phyloP scores from a whole-genome alignment of 2,113 vertebrate genomes.

The Lepidothrix coronata region DNA sequence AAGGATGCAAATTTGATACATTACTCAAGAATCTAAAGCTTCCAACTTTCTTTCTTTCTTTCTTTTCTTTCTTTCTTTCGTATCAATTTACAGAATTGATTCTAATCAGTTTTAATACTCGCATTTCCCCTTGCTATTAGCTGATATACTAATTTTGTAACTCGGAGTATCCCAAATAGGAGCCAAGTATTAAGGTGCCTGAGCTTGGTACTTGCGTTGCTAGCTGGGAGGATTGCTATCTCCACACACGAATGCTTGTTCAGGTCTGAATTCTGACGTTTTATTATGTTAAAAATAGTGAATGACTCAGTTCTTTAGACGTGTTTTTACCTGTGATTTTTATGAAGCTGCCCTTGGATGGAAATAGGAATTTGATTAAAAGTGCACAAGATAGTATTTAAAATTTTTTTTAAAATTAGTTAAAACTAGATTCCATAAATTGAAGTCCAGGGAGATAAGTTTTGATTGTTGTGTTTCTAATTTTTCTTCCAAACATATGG shows the following conservation, averaged over 20 bases:
- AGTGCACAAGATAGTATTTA: not conserved
- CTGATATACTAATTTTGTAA: not conserved
- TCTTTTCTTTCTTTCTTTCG: not conserved
- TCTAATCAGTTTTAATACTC: not conserved
- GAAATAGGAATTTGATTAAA: not conserved
- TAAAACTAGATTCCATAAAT: not conserved
- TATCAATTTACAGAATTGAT: not conserved
- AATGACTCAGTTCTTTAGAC: conserved; percentile 25
- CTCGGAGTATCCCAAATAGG: not conserved
- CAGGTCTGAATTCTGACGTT: conserved; percentile 32
- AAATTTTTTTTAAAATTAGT: not conserved
- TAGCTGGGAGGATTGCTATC: not conserved
- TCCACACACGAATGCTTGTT: not conserved
- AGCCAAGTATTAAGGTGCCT: not conserved
- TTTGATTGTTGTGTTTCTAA: not conserved
- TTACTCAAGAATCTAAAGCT: not conserved
- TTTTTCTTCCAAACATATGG: not conserved
- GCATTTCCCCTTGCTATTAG: not conserved
- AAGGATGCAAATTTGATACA: conserved; percentile 20
- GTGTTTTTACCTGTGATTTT: conserved; percentile 49
- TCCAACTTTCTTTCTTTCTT: not conserved
- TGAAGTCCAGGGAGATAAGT: not conserved
- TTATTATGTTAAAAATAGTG: conserved; percentile 58
- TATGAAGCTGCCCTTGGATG: not conserved
- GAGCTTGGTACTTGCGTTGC: not conserved